Evolutionary conservation across 2,113 vertebrate species (phyloP).

Genomic region (Elaphurus davidianus): DNA sequence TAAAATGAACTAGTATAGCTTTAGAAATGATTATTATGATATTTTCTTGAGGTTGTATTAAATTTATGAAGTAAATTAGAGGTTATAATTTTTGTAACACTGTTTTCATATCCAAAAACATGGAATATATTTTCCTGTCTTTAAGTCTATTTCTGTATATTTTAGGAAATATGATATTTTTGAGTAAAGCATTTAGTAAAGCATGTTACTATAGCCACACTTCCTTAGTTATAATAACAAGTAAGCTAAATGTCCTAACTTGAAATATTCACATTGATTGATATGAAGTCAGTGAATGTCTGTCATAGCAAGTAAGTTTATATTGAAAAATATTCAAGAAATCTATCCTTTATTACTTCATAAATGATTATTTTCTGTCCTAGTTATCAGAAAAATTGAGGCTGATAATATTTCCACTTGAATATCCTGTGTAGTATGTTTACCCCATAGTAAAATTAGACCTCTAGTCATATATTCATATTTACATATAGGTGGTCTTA

Average conservation of each 20-base stretch:
- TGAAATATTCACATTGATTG: background rate
- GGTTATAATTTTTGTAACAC: background rate
- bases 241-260: background rate
- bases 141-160: background rate
- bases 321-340: background rate
- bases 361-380: background rate
- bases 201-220: background rate
- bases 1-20: slow-evolving; percentile 10
- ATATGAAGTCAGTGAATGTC: background rate
- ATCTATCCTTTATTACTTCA: background rate
- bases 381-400: background rate
- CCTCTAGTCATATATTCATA: background rate
- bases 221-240: background rate
- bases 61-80: slow-evolving; percentile 3
- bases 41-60: slow-evolving; percentile 7
- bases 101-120: background rate
- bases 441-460: background rate
- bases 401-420: background rate
- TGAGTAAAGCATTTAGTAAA: background rate
- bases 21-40: background rate
- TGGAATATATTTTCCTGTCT: background rate
- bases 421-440: background rate
- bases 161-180: background rate
- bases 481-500: background rate
- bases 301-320: background rate